Base-by-base conservation (phyloP, 2,113 vertebrate species). In the Neodontobutis hainanensis region DNA sequence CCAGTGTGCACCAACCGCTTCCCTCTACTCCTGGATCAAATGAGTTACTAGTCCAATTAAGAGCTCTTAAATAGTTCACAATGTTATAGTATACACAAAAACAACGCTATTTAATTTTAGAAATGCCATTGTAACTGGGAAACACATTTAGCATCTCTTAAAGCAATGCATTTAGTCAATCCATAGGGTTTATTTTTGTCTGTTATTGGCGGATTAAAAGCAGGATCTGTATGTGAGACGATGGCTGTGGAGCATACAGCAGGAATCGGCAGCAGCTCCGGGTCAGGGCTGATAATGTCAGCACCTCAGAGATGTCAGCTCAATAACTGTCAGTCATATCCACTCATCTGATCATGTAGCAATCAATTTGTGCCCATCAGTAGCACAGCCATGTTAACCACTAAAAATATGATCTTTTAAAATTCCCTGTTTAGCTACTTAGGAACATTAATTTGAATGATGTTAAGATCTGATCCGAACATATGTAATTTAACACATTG, bases 21-120 rank as follows among this genome's bases (percentile, higher is more conserved):
- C 57, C 44, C 69, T 77, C 73, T 85, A 83, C 85, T 78, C 73
- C 68, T 80, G 85, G 86, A 88, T 84, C 87, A 86, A 89, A 85
- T 89, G 81, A 92, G 84, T 88, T 80, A 88, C 81, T 87, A 73
- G 81, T 84, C 87, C 88, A 90, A 89, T 88, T 91, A 89, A 86
- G 80, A 83, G 78, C 85, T 86, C 76, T 88, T 90, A 89, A 88
- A 91, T 88, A 88, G 85, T 86, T 90, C 85, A 88, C 74, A 88
- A 65, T 85, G 81, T 81, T 69, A 80, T 80, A 65, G 83, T 84
- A 81, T 83, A 81, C 75, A 81, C 70, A 85, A 82, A 61, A 80
- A 61, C 66, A 85, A 73, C 65, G 63, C 66, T 11, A 44, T 83
- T 80, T 82, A 83, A 85, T 73, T 79, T 78, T 60, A 53, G 64